Evolutionary conservation across 2,888 invertebrate genomes (phyloP).

Genomic region (Antheraea yamamai): DNA sequence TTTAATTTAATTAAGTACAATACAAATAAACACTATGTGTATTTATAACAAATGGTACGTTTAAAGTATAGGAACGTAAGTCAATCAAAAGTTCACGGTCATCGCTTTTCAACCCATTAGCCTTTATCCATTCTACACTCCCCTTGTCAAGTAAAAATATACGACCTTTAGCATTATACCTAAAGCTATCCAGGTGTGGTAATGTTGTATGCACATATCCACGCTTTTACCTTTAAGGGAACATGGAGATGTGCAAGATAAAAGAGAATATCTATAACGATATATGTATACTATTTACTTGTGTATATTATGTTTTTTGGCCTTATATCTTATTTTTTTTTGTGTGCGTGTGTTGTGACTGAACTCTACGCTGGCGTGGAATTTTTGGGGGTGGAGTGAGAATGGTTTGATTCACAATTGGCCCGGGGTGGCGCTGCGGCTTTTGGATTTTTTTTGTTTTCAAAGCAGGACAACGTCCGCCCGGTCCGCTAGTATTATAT

Average conservation of each 20-base stretch:
- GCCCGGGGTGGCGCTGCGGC: too few species aligned
- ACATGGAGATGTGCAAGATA: not conserved
- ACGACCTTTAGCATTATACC: constrained; percentile 20
- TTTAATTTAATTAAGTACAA: not conserved
- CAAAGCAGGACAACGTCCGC: too few species aligned
- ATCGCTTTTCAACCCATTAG: constrained; percentile 47
- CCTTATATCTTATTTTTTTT: too few species aligned
- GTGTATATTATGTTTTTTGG: not conserved
- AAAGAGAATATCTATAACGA: not conserved
- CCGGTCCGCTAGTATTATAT: too few species aligned
- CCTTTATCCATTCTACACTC: constrained; percentile 39
- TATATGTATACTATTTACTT: not conserved
- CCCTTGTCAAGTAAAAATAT: constrained; percentile 21
- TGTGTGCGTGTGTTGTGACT: too few species aligned
- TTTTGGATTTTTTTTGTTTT: too few species aligned
- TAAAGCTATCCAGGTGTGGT: constrained; percentile 10
- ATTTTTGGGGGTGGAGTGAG: too few species aligned
- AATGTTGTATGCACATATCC: constrained; percentile 4
- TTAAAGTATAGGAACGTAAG: constrained; percentile 29
- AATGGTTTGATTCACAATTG: too few species aligned
- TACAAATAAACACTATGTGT: not conserved
- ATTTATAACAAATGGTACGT: not conserved
- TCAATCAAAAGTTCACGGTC: constrained; percentile 64
- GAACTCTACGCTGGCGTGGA: too few species aligned
- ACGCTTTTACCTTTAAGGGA: not conserved